A percentile compares a stretch with the other conserved stretches of the same genome.
Evolutionary conservation across 2,113 vertebrate genomes (phyloP).

Genomic region (Lagenorhynchus albirostris): DNA sequence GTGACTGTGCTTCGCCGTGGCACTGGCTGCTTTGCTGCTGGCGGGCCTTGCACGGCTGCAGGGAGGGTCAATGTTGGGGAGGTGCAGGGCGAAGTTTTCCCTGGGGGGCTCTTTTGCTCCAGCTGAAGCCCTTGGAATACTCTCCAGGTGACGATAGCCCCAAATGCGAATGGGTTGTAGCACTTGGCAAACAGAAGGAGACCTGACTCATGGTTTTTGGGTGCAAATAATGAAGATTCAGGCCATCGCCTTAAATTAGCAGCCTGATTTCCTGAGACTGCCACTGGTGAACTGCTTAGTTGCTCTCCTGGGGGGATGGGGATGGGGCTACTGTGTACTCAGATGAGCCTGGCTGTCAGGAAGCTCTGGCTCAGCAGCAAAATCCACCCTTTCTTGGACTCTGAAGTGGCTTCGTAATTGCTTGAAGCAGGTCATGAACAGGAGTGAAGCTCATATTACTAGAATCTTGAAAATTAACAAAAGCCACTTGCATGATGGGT

Average conservation of each 20-base stretch:
- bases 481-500: neutral
- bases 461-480: neutral
- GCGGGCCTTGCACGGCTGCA: accelerated
- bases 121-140: neutral
- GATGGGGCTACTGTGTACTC: neutral
- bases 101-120: neutral
- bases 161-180: neutral
- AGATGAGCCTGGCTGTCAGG: neutral
- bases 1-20: accelerated
- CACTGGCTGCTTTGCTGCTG: accelerated
- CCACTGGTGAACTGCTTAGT: neutral
- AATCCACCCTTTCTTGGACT: neutral
- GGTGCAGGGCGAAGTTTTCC: neutral
- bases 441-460: neutral
- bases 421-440: neutral
- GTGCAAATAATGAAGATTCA: neutral
- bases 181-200: neutral
- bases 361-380: neutral
- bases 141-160: neutral
- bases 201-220: neutral
- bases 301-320: neutral
- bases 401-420: neutral
- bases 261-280: neutral
- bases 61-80: neutral
- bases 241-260: neutral